phyloP scores from a whole-genome alignment of 2,888 invertebrate genomes.

The Dicycla oo region DNA sequence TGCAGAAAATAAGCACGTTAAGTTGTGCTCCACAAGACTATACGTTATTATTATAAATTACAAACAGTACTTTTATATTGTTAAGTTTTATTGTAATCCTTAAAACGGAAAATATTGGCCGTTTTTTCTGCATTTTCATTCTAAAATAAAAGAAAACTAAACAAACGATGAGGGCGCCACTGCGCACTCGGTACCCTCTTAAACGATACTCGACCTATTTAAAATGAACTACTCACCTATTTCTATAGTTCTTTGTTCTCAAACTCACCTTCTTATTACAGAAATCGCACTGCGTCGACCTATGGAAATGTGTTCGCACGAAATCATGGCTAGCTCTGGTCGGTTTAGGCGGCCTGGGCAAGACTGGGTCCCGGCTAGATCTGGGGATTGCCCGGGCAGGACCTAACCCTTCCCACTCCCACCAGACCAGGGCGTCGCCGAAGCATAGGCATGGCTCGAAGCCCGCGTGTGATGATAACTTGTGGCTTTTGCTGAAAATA shows the following conservation, averaged over 20 bases:
- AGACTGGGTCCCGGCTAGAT: slow-evolving; percentile 73
- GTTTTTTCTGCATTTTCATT: too few species aligned
- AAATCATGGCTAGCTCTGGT: slow-evolving; percentile 92
- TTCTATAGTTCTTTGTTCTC: neutral
- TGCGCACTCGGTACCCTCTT: too few species aligned
- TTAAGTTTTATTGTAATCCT: too few species aligned
- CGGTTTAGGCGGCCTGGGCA: slow-evolving; percentile 76
- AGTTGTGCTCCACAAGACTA: too few species aligned
- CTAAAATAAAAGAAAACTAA: too few species aligned
- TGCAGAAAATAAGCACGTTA: too few species aligned
- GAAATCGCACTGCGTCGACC: slow-evolving; percentile 97
- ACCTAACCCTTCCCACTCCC: slow-evolving; percentile 92
- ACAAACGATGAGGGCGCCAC: too few species aligned
- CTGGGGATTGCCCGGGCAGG: slow-evolving; percentile 78
- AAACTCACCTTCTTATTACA: slow-evolving; percentile 96
- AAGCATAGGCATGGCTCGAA: slow-evolving; percentile 97
- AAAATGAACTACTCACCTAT: slow-evolving; percentile 4
- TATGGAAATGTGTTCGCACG: slow-evolving; percentile 96
- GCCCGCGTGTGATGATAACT: slow-evolving; percentile 94
- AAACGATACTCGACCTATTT: slow-evolving; percentile 2
- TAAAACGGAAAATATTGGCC: too few species aligned
- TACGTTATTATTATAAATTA: too few species aligned
- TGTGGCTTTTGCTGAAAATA: slow-evolving; percentile 91
- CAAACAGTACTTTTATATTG: too few species aligned
- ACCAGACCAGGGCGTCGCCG: slow-evolving; percentile 96